phyloP scores from a whole-genome alignment of 2,888 invertebrate genomes.

The Frankliniella intonsa region DNA sequence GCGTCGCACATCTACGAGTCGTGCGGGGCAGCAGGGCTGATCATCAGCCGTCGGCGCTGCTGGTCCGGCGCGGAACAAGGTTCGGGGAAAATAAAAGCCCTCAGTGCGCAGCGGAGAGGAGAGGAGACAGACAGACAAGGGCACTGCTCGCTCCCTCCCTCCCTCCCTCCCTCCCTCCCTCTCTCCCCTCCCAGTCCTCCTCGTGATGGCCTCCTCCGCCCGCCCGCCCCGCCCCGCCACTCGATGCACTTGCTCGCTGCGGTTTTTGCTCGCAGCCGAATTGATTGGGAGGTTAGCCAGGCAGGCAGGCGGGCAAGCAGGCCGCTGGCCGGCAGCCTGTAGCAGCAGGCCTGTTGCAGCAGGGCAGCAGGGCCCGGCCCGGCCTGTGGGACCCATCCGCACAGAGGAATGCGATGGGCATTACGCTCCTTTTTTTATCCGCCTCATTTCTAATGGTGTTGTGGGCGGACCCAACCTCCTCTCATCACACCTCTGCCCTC shows the following conservation, averaged over 20 bases:
- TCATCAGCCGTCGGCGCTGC: background rate
- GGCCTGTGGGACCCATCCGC: background rate
- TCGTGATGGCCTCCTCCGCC: background rate
- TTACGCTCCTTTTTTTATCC: background rate
- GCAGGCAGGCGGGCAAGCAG: too few species aligned
- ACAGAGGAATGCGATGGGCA: background rate
- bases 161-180: too few species aligned
- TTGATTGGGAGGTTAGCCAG: background rate
- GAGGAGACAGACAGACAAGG: too few species aligned
- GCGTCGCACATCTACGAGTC: too few species aligned
- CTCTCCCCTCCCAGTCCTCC: background rate
- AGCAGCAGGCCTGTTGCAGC: background rate
- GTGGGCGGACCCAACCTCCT: conserved; percentile 4
- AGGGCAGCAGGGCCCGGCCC: too few species aligned
- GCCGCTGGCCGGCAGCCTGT: background rate
- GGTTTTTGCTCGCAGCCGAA: conserved; percentile 17
- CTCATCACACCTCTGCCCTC: background rate
- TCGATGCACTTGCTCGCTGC: background rate
- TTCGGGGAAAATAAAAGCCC: too few species aligned
- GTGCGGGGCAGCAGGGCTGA: too few species aligned
- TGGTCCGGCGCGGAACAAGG: background rate
- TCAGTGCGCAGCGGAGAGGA: too few species aligned
- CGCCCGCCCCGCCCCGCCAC: background rate
- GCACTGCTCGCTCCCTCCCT: too few species aligned
- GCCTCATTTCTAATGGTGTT: conserved; percentile 11